Base-by-base conservation (phyloP, 1,140 invertebrate genomes). In the Wasmannia auropunctata region DNA sequence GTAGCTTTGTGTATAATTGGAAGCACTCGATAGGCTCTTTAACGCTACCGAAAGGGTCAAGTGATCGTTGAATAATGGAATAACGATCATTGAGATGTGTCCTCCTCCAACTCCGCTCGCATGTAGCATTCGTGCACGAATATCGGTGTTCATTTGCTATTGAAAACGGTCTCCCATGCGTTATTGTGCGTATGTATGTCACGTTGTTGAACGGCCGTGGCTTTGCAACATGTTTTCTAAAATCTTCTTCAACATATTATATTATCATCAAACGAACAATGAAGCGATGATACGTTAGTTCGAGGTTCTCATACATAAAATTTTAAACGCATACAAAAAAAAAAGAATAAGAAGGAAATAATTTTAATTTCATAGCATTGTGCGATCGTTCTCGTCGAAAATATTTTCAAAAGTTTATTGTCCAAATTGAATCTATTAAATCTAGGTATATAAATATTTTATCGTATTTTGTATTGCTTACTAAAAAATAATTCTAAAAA, bases 141-240 rank as follows among this genome's bases (percentile, higher is more conserved):
- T 83, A 19, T 43, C 25, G 37, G 65, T 72, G 79, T 83, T 83
- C 51, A 83, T 83, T 83, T 72, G 40, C n/a, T 72, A 72, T 56
- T 31, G 65, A 72, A 46, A 72, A 10, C n/a, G 28, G 1, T n/a
- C 19, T n/a, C 19, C 31, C 16, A 2, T 0, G 25, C 51, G 51
- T 58, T 25, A 11, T 80, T 14, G 75, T 19, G 62, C 31, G 40
- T 46, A 37, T 60, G 31, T 22, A 37, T 60, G 51, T 69, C 60
- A n/a, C 14, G 54, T 63, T 76, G 37, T 65, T 34, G 14, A 76
- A 56, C 58, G 25, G 65, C 34, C 19, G 46, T 56, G 28, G 63
- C 34, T 58, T 51, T 43, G 16, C 60, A 34, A 75, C 37, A 28
- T 19, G 40, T 65, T 85, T 87, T 85, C 43, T 37, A 3, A 80